Evolutionary conservation across 92 coral and sea anemone genomes (phyloP).

Genomic region (Umimayanthus chanpuru): DNA sequence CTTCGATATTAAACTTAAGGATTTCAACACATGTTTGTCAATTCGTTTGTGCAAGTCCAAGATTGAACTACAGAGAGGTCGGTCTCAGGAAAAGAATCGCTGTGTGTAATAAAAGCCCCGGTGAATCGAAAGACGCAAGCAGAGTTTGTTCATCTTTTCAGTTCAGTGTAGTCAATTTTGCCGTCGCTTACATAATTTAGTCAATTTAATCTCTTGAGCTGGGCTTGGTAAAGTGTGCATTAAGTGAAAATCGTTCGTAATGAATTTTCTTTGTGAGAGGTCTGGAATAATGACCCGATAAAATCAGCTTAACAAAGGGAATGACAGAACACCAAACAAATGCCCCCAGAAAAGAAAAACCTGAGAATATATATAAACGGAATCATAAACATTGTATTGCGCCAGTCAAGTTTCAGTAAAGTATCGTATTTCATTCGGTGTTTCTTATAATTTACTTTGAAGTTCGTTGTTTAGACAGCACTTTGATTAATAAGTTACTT

Average conservation of each 20-base stretch:
- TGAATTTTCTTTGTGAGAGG: conserved; percentile 38
- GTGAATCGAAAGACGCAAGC: background rate
- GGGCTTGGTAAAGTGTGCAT: conserved; percentile 16
- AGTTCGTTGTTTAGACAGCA: conserved; percentile 50
- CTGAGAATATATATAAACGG: conserved; percentile 10
- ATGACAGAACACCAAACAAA: conserved; percentile 15
- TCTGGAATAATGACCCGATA: conserved; percentile 2
- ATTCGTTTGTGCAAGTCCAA: background rate
- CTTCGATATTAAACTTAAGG: conserved; percentile 2
- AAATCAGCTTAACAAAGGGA: conserved; percentile 24
- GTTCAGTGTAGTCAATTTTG: conserved; percentile 2
- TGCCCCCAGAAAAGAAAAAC: conserved; percentile 30
- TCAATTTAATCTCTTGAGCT: conserved; percentile 34
- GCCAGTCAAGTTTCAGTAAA: conserved; percentile 21
- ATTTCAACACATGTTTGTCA: conserved; percentile 23
- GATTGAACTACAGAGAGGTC: background rate
- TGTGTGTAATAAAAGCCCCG: background rate
- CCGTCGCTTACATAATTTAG: background rate
- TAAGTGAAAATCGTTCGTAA: conserved; percentile 27
- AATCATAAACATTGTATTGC: conserved; percentile 28
- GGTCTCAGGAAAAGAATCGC: background rate
- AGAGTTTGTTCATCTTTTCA: background rate
- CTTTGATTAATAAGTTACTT: background rate
- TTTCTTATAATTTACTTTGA: conserved; percentile 46
- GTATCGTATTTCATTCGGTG: conserved; percentile 64